Conservation (phyloP, 2,888 invertebrate species). For the Pristionchus exspectatus region DNA sequence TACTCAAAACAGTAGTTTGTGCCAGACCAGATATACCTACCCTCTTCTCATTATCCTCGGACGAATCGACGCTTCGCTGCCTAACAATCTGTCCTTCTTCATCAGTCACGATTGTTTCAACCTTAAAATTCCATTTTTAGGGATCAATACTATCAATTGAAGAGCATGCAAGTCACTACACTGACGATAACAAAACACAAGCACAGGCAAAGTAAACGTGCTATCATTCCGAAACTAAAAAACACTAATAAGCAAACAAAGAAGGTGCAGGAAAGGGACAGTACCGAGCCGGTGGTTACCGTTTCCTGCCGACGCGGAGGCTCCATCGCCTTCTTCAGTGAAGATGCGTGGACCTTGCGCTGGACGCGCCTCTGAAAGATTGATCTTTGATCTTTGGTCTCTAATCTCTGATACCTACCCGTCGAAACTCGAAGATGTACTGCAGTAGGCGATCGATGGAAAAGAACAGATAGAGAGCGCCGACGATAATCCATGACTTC, state of each 20-base stretch:
- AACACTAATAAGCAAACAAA: not conserved
- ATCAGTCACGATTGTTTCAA: slow-evolving; percentile 27
- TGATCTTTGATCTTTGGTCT: not conserved
- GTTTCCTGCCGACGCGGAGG: not conserved
- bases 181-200: not conserved
- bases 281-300: slow-evolving; percentile 27
- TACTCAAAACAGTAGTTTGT: not conserved
- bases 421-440: slow-evolving; percentile 61
- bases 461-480: slow-evolving; percentile 64
- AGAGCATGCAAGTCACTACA: not conserved
- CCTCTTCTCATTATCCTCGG: not conserved
- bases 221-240: not conserved
- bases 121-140: not conserved
- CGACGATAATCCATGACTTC: slow-evolving; percentile 65
- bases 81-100: not conserved
- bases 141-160: too few relatives aligned
- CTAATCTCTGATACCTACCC: slow-evolving; percentile 54
- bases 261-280: slow-evolving; percentile 3
- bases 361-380: not conserved
- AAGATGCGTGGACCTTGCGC: not conserved
- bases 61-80: not conserved
- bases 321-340: slow-evolving; percentile 9
- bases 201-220: not conserved
- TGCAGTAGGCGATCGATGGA: slow-evolving; percentile 62
- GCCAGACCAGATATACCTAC: too few relatives aligned